A percentile compares a stretch with the other conserved stretches of the same genome.
Evolutionary conservation across 1,140 invertebrate genomes (phyloP).

Genomic region (Macrotrachela quadricornifera): DNA sequence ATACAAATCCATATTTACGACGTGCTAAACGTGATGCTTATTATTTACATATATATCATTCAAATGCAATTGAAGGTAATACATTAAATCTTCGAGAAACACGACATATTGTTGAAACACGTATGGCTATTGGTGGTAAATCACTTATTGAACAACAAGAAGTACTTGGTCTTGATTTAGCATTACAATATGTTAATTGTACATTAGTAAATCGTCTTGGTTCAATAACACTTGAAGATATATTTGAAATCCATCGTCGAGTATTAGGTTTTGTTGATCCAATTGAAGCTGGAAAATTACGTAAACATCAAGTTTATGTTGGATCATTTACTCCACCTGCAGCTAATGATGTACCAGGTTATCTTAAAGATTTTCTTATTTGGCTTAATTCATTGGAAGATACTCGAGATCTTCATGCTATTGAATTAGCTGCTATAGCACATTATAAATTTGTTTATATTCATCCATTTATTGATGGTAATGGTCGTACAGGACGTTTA

Average conservation of each 20-base stretch:
- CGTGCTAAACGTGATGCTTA: constrained; percentile 78
- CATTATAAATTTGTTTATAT: constrained; percentile 90
- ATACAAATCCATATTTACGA: constrained; percentile 40
- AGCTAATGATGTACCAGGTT: constrained; percentile 48
- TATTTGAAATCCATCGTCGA: constrained; percentile 70
- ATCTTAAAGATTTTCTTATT: constrained; percentile 65
- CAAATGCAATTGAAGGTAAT: constrained; percentile 87
- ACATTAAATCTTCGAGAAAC: constrained; percentile 83
- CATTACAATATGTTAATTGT: constrained; percentile 83
- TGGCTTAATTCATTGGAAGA: constrained; percentile 70
- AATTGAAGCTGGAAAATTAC: constrained; percentile 30
- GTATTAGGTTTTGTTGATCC: constrained; percentile 70
- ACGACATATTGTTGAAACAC: constrained; percentile 68
- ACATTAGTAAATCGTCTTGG: constrained; percentile 45
- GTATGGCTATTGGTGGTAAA: constrained; percentile 71
- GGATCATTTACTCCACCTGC: constrained; percentile 68
- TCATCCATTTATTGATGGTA: constrained; percentile 53
- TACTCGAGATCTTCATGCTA: constrained; percentile 40
- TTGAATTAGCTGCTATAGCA: constrained; percentile 66
- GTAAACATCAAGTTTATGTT: constrained; percentile 51
- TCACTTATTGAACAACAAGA: constrained; percentile 90
- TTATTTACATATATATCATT: constrained; percentile 87
- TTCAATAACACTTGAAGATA: constrained; percentile 53
- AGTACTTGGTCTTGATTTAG: constrained; percentile 51
- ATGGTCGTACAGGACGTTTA: constrained; percentile 73